A percentile compares a stretch with the other conserved stretches of the same genome.
Conservation (phyloP, 2,888 invertebrate species). For the Thymelicus lineola region DNA sequence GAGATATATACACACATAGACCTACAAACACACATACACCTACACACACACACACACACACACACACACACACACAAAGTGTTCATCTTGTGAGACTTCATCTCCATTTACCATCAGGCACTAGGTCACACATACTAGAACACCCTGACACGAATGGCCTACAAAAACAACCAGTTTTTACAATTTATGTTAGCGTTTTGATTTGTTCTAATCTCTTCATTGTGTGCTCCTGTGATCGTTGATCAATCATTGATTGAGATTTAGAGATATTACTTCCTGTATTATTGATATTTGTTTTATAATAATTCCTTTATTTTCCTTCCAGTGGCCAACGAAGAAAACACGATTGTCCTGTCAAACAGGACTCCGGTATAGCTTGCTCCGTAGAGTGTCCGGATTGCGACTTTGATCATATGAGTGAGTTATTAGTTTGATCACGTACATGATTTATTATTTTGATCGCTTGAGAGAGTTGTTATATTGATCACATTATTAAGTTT, state of each 20-base stretch:
- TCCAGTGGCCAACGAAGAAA: slow-evolving; percentile 66
- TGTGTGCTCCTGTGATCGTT: too few relatives aligned
- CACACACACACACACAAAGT: not conserved
- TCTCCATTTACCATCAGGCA: too few relatives aligned
- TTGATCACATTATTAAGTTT: too few relatives aligned
- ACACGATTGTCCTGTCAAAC: slow-evolving; percentile 69
- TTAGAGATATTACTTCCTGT: too few relatives aligned
- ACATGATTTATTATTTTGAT: not conserved
- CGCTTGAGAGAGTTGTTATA: too few relatives aligned
- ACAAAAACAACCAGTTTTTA: too few relatives aligned
- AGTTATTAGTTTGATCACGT: slow-evolving; percentile 24
- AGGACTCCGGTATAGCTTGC: slow-evolving; percentile 79
- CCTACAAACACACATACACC: not conserved
- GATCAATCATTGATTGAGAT: too few relatives aligned
- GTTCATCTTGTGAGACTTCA: too few relatives aligned
- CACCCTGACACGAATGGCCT: too few relatives aligned
- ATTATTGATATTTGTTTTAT: not conserved
- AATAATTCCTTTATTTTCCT: not conserved
- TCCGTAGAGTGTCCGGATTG: slow-evolving; percentile 74
- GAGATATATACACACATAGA: not conserved
- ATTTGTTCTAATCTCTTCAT: too few relatives aligned
- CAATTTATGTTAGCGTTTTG: too few relatives aligned
- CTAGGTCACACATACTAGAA: too few relatives aligned
- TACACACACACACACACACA: not conserved
- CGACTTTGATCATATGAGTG: slow-evolving; percentile 63